Conservation (phyloP, 2,797 vertebrate genomes). For the Pagetopsis macropterus region DNA sequence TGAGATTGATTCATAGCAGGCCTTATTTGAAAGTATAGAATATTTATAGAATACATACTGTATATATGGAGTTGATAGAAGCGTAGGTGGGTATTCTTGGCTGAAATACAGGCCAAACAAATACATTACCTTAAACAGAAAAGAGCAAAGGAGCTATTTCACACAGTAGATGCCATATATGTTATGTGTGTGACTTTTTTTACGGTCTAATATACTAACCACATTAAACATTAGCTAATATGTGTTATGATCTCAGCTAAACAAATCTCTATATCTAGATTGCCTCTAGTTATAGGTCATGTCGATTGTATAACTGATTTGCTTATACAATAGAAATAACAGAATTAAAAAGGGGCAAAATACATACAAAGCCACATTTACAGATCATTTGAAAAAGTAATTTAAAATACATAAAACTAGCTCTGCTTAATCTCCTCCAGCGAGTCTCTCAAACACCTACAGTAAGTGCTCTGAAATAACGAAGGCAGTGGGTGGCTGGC, state of each 20-base stretch:
- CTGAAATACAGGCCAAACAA: not conserved
- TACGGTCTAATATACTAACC: not conserved
- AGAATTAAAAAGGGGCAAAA: not conserved
- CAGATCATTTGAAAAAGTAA: conserved; percentile 9
- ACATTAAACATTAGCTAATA: not conserved
- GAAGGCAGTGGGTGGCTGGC: conserved; percentile 50
- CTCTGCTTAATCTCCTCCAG: conserved; percentile 7
- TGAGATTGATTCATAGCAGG: not conserved
- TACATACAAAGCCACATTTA: not conserved
- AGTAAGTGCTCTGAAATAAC: conserved; percentile 60
- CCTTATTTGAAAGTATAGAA: not conserved
- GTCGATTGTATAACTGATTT: conserved; percentile 1
- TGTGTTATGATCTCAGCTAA: not conserved
- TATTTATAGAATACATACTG: not conserved
- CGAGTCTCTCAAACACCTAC: conserved; percentile 16
- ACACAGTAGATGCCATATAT: not conserved
- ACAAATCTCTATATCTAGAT: not conserved
- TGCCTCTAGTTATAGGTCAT: too few species aligned
- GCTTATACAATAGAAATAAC: conserved; percentile 3
- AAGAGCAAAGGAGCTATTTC: not conserved
- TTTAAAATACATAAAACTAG: conserved; percentile 24
- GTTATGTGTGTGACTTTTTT: not conserved
- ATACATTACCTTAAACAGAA: not conserved
- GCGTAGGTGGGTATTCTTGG: not conserved
- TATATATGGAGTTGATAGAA: not conserved